Evolutionary conservation across 2,113 vertebrate genomes (phyloP).

Genomic region (Pelecanoides urinatrix): DNA sequence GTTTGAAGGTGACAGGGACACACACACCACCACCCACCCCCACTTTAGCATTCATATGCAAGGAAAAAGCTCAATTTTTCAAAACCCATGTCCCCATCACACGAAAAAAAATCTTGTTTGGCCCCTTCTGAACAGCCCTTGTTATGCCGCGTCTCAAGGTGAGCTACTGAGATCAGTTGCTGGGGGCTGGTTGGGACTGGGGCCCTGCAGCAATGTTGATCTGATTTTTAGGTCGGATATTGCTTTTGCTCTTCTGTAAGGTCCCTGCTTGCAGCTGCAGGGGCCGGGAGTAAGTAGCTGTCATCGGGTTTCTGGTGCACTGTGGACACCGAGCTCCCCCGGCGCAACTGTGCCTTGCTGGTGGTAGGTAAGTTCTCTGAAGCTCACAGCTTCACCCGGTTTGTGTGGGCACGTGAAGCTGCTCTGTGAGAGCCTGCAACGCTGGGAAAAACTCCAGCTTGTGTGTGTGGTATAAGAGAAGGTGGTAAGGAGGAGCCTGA

Average conservation of each 20-base stretch:
- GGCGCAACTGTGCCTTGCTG: background rate
- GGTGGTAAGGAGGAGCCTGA: background rate
- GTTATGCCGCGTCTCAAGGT: no score
- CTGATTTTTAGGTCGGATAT: background rate
- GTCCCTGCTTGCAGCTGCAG: background rate
- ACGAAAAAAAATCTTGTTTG: background rate
- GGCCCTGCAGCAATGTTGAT: background rate
- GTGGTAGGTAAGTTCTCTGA: background rate
- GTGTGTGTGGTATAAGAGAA: background rate
- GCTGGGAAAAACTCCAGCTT: background rate
- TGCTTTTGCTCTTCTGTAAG: background rate
- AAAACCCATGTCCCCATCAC: background rate
- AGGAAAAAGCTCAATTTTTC: background rate
- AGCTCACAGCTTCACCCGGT: background rate
- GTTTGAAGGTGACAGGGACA: background rate
- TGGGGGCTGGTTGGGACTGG: background rate
- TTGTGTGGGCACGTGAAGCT: background rate
- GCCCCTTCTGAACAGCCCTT: background rate
- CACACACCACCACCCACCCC: rapidly evolving
- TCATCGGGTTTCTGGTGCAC: background rate
- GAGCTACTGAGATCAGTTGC: no score
- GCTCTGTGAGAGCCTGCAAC: background rate
- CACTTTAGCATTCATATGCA: background rate
- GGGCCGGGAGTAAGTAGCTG: background rate
- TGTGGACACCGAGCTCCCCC: background rate